These are phyloP conservation scores for Leucopsar rothschildi DNA, from an alignment of 2,113 vertebrate genomes.

Conservation along the genomic window DNA sequence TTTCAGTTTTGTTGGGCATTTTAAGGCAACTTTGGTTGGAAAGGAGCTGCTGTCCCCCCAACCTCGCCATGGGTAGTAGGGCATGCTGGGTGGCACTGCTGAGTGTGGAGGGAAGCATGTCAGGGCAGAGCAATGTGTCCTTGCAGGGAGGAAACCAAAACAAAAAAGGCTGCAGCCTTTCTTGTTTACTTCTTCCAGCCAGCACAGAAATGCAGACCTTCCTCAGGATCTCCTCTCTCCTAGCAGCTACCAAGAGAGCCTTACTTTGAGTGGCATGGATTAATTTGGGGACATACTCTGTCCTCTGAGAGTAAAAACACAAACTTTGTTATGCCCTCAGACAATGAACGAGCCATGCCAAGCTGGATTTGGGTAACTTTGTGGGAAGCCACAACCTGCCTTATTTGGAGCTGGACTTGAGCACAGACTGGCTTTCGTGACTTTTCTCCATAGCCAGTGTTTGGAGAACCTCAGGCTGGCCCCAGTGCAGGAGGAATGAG, in stretches of 20 bases:
- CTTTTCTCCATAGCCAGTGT: background rate
- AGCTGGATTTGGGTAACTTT: conserved; percentile 5
- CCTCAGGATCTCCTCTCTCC: background rate
- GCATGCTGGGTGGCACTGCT: background rate
- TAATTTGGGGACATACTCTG: background rate
- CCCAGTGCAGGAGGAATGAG: background rate
- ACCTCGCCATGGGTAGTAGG: rapidly evolving
- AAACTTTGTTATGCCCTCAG: background rate
- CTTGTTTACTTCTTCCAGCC: background rate
- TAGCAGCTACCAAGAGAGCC: background rate
- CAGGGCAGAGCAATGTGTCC: background rate
- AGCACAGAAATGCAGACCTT: background rate
- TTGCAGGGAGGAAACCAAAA: background rate
- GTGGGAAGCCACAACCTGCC: background rate
- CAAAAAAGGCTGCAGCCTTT: background rate
- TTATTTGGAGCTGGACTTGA: conserved; percentile 48
- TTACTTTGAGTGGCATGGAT: background rate
- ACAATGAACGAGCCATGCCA: background rate
- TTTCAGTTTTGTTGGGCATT: rapidly evolving
- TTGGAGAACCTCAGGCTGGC: background rate
- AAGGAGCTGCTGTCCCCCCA: background rate
- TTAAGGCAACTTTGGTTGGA: background rate
- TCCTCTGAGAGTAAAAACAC: background rate
- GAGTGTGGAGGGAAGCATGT: rapidly evolving
- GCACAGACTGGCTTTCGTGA: background rate